A percentile compares a stretch with the other conserved stretches of the same genome.
Conservation (phyloP, 2,888 invertebrate species). For the Lasioglossum villosulum region DNA sequence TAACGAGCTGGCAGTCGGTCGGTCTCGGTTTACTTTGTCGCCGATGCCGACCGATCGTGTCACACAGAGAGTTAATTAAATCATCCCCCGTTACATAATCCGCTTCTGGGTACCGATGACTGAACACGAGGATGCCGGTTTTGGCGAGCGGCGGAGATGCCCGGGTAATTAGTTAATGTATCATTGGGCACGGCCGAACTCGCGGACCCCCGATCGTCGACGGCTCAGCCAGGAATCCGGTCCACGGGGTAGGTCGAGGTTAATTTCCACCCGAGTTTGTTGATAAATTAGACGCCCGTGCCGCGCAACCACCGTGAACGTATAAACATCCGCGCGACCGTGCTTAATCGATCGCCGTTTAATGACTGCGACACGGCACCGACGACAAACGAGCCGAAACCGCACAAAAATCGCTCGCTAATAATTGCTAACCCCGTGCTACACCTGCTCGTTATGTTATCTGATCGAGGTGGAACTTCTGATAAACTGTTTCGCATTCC, state of each 20-base stretch:
- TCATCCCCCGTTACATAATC: conserved; percentile 74
- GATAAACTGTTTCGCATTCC: neutral
- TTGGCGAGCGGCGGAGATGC: conserved; percentile 58
- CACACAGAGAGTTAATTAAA: conserved; percentile 72
- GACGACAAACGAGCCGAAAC: neutral
- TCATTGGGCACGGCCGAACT: conserved; percentile 67
- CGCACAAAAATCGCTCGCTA: neutral
- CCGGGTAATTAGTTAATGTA: conserved; percentile 76
- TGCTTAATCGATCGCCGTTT: conserved; percentile 76
- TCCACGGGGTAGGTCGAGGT: conserved; percentile 24
- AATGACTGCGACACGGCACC: conserved; percentile 64
- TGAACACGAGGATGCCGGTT: conserved; percentile 60
- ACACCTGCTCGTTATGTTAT: neutral
- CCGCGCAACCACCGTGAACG: conserved; percentile 32
- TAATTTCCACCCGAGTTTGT: conserved; percentile 67
- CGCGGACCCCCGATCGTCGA: conserved; percentile 48
- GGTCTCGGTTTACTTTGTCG: conserved; percentile 43
- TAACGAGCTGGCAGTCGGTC: conserved; percentile 25
- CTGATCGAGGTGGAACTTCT: neutral
- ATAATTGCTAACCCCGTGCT: neutral
- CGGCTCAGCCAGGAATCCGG: conserved; percentile 26
- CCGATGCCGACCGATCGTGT: conserved; percentile 50
- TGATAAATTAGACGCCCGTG: conserved; percentile 69
- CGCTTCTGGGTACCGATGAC: conserved; percentile 67
- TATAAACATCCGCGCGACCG: conserved; percentile 48